These are phyloP conservation scores for Pachyramphus minor DNA, from an alignment of 2,113 vertebrate species.

Conservation along the genomic window DNA sequence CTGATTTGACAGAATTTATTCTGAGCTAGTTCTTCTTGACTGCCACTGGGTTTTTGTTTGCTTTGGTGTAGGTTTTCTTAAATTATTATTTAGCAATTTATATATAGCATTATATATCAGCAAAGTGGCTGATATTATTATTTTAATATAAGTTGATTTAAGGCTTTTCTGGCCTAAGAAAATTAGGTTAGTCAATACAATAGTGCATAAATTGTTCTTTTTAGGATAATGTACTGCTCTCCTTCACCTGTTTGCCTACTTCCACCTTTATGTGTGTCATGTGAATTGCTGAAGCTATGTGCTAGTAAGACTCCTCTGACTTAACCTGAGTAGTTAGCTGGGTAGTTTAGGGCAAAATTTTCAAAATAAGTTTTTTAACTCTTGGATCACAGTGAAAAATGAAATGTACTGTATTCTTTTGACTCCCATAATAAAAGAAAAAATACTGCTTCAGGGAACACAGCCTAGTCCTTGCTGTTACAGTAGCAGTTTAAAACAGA, in stretches of 20 bases:
- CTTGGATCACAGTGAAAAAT: background rate
- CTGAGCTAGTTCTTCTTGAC: background rate
- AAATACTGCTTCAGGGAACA: background rate
- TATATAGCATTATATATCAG: too few relatives aligned
- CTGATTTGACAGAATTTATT: background rate
- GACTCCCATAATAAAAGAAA: background rate
- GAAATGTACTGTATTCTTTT: background rate
- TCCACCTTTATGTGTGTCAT: background rate
- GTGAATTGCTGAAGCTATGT: background rate
- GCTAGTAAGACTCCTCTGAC: background rate
- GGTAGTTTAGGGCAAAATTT: background rate
- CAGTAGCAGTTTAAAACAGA: background rate
- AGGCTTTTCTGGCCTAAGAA: background rate
- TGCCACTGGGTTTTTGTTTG: fast-evolving
- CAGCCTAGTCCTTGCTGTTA: background rate
- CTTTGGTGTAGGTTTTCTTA: background rate
- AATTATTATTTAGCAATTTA: background rate
- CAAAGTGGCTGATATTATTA: background rate
- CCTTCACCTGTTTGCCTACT: background rate
- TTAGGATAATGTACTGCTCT: background rate
- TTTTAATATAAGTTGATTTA: background rate
- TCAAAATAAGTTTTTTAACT: background rate
- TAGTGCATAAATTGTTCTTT: background rate
- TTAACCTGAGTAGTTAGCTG: background rate
- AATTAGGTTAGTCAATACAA: background rate